phyloP scores from a whole-genome alignment of 1,140 invertebrate genomes.

The Ceratina calcarata region DNA sequence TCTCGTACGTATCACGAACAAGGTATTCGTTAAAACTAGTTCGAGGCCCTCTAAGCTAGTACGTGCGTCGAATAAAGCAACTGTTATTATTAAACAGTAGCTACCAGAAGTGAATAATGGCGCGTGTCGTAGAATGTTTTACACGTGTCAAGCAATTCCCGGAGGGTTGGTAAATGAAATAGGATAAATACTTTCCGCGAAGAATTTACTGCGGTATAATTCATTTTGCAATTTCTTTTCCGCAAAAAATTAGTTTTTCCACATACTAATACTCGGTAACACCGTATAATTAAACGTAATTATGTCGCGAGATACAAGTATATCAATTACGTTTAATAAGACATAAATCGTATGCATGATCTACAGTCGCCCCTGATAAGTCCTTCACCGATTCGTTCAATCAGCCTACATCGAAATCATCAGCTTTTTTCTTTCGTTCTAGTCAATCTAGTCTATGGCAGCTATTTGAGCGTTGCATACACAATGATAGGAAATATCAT shows the following conservation, averaged over 20 bases:
- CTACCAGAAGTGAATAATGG: constrained; percentile 21
- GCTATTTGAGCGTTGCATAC: too few relatives aligned
- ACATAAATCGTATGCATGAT: neutral
- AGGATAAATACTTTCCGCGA: neutral
- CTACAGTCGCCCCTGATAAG: neutral
- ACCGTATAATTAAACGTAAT: neutral
- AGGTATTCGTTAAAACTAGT: neutral
- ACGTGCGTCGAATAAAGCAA: neutral
- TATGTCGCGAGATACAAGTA: neutral
- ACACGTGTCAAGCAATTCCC: constrained; percentile 13
- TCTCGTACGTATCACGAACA: neutral
- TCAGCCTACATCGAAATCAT: too few relatives aligned
- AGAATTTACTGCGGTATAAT: neutral
- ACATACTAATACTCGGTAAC: neutral
- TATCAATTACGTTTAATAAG: neutral
- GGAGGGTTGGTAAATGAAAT: constrained; percentile 18
- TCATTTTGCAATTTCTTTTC: constrained; percentile 2
- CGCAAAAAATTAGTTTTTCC: neutral
- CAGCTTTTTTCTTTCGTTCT: too few relatives aligned
- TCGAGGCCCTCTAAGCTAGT: neutral
- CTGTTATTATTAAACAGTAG: constrained; percentile 36
- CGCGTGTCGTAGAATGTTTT: constrained; percentile 24
- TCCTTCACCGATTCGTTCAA: neutral
- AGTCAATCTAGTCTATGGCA: too few relatives aligned
- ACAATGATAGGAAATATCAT: neutral